These are phyloP conservation scores for Drosophila mercatorum DNA, from an alignment of 2,888 invertebrate species.

Conservation along the genomic window DNA sequence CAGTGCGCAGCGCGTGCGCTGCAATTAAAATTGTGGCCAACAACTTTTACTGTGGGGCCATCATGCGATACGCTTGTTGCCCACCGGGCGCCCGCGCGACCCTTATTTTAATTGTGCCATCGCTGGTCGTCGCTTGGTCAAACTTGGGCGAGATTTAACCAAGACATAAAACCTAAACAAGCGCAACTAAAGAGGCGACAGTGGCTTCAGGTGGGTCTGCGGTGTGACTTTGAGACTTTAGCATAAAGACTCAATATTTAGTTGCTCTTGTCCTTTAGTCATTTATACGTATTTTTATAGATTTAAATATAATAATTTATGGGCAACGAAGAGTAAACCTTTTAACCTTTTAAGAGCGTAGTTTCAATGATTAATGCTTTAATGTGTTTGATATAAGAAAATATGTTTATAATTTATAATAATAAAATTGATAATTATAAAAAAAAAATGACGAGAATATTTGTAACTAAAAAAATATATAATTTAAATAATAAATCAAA, in stretches of 20 bases:
- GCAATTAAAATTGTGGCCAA: slow-evolving; percentile 45
- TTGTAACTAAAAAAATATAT: too few species aligned
- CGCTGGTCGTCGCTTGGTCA: slow-evolving; percentile 33
- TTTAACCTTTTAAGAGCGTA: too few species aligned
- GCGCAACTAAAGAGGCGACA: background rate
- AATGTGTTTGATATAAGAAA: too few species aligned
- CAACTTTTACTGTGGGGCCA: slow-evolving; percentile 4
- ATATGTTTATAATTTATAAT: too few species aligned
- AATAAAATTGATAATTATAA: too few species aligned
- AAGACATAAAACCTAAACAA: slow-evolving; percentile 26
- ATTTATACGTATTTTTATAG: background rate
- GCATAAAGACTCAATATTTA: background rate
- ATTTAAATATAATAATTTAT: background rate
- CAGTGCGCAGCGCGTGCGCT: slow-evolving; percentile 10
- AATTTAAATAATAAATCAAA: too few species aligned
- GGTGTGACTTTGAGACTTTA: background rate
- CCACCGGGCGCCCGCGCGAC: background rate
- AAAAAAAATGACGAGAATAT: too few species aligned
- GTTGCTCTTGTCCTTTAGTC: background rate
- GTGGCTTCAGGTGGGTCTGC: background rate
- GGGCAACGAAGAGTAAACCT: too few species aligned
- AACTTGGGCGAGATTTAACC: slow-evolving; percentile 33
- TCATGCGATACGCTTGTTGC: slow-evolving; percentile 51
- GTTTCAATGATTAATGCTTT: too few species aligned
- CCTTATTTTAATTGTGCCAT: slow-evolving; percentile 49